Percentiles rank a stretch among this genome's conserved stretches.
Conservation (phyloP, 2,797 vertebrate species). For the Cryptoprocta ferox region DNA sequence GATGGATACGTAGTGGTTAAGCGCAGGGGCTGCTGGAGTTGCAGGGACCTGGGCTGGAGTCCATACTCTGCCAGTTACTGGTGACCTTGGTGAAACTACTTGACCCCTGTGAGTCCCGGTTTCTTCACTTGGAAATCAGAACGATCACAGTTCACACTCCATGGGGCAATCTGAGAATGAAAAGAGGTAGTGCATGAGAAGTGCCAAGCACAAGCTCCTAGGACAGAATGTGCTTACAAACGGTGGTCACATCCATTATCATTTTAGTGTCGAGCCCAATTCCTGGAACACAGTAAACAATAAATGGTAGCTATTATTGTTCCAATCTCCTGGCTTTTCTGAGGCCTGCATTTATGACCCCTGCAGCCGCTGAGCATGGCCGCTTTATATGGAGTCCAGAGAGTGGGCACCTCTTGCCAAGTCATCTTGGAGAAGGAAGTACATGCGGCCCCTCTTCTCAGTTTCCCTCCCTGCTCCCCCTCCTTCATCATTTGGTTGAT, state of each 20-base stretch:
- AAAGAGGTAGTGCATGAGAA: background rate
- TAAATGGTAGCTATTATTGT: background rate
- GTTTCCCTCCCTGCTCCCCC: background rate
- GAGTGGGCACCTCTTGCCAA: background rate
- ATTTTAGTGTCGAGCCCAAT: background rate
- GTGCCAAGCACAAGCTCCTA: background rate
- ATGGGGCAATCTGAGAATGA: background rate
- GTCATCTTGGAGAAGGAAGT: background rate
- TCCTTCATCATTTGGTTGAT: background rate
- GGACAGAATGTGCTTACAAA: background rate
- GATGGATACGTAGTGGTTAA: background rate
- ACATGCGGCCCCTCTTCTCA: background rate
- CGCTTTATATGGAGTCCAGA: background rate
- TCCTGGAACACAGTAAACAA: constrained; percentile 34
- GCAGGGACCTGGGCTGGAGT: background rate
- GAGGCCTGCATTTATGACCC: background rate
- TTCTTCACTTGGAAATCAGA: background rate
- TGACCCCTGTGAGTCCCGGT: background rate
- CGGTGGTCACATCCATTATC: background rate
- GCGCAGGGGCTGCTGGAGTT: background rate
- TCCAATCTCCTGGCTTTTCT: background rate
- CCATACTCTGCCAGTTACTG: background rate
- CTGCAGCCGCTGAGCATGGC: background rate
- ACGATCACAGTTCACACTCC: background rate
- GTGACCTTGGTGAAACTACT: background rate